These are phyloP conservation scores for Anarrhichthys ocellatus DNA, from an alignment of 2,113 vertebrate species.

Conservation along the genomic window DNA sequence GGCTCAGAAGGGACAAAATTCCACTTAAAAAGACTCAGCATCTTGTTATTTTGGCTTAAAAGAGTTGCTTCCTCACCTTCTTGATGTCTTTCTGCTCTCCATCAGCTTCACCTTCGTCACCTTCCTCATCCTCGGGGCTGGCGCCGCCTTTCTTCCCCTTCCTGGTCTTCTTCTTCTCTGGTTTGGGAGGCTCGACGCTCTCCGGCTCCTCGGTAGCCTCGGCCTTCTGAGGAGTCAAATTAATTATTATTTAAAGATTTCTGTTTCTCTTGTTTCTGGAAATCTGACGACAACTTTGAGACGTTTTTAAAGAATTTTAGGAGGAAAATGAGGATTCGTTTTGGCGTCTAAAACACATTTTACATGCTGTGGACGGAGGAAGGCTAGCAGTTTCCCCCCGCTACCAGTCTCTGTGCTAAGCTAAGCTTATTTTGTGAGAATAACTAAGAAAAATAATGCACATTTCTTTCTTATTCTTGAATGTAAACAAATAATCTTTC, in stretches of 20 bases:
- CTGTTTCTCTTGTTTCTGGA: no score
- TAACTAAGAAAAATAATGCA: no score
- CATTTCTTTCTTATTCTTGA: no score
- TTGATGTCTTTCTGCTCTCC: slow-evolving; percentile 52
- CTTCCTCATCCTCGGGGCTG: slow-evolving; percentile 85
- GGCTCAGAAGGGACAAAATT: not conserved
- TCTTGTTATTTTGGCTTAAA: not conserved
- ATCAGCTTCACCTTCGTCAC: slow-evolving; percentile 44
- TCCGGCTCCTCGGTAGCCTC: slow-evolving; percentile 79
- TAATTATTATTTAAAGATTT: not conserved
- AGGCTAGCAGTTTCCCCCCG: no score
- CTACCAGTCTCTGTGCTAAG: no score
- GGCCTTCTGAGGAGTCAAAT: slow-evolving; percentile 77
- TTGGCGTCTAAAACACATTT: no score
- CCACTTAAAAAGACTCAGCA: not conserved
- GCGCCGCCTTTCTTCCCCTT: slow-evolving; percentile 86
- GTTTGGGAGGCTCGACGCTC: slow-evolving; percentile 80
- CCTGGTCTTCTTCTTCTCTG: slow-evolving; percentile 94
- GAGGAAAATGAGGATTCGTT: no score
- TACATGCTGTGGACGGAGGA: no score
- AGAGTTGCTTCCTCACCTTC: slow-evolving; percentile 27
- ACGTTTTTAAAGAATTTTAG: no score
- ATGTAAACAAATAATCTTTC: no score
- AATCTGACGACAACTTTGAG: no score
- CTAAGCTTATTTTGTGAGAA: no score